Evolutionary conservation across 1,140 invertebrate genomes (phyloP).

Genomic region (Pseudomyrmex cubaensis): DNA sequence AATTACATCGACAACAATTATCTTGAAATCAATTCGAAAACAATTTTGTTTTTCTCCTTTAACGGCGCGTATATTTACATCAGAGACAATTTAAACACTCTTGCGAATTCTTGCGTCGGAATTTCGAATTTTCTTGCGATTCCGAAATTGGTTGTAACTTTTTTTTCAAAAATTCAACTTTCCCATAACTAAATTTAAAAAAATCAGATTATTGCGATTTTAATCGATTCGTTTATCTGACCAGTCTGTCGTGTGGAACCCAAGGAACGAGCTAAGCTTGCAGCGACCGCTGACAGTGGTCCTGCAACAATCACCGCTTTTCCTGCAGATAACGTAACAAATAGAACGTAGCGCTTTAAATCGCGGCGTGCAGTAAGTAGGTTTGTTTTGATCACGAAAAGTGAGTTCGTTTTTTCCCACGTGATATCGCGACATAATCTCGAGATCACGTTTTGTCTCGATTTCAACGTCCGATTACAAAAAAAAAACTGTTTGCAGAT

Average conservation of each 20-base stretch:
- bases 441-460: constrained; percentile 24
- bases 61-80: neutral
- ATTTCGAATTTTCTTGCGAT: neutral
- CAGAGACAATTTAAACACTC: constrained; percentile 36
- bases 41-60: neutral
- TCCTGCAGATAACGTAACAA: constrained; percentile 79
- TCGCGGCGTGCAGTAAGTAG: constrained; percentile 83
- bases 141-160: neutral
- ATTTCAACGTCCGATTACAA: neutral
- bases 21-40: neutral
- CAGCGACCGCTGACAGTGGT: constrained; percentile 79
- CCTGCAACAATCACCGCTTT: constrained; percentile 79
- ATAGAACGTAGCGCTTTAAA: constrained; percentile 77
- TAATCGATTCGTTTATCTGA: constrained; percentile 78
- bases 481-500: neutral
- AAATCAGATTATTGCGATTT: constrained; percentile 46
- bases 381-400: constrained; percentile 40
- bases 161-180: neutral
- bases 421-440: constrained; percentile 5
- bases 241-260: constrained; percentile 82
- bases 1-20: constrained; percentile 8
- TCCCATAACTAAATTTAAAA: neutral
- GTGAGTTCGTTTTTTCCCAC: neutral
- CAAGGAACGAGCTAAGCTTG: constrained; percentile 80
- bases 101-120: constrained; percentile 25